These are phyloP conservation scores for Meloidogyne chitwoodi DNA, from an alignment of 1,140 invertebrate species.

Conservation along the genomic window DNA sequence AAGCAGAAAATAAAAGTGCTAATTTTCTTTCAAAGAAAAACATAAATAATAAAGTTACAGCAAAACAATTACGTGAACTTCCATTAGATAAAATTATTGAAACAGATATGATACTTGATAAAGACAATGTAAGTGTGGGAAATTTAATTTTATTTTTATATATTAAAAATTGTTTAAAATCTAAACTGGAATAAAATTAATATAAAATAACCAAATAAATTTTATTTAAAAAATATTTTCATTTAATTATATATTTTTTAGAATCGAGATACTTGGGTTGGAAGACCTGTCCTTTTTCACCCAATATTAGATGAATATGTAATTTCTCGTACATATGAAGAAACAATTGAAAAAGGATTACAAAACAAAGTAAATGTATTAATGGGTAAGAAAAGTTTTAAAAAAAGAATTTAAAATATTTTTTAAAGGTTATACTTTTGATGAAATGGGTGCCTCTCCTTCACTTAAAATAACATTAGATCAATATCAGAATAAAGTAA, in stretches of 20 bases:
- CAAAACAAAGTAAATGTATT: neutral
- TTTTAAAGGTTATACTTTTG: neutral
- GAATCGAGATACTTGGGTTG: neutral
- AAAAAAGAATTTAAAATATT: too few species aligned
- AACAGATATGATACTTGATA: too few species aligned
- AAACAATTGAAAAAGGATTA: neutral
- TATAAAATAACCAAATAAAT: too few species aligned
- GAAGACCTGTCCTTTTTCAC: neutral
- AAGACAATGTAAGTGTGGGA: too few species aligned
- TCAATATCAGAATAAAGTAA: neutral
- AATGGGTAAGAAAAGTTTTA: neutral
- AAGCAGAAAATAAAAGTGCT: neutral
- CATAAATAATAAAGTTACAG: neutral
- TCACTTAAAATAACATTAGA: neutral
- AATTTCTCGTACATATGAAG: neutral
- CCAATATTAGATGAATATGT: neutral
- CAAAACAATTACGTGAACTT: neutral
- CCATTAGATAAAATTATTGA: neutral
- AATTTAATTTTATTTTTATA: too few species aligned
- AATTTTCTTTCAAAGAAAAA: neutral
- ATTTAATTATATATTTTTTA: neutral
- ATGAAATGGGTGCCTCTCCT: neutral
- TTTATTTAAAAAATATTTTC: too few species aligned
- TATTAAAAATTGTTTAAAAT: too few species aligned
- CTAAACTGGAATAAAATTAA: too few species aligned